A percentile compares a stretch with the other conserved stretches of the same genome.
Conservation (phyloP, 1,140 invertebrate genomes). For the Neotoxoptera formosana region DNA sequence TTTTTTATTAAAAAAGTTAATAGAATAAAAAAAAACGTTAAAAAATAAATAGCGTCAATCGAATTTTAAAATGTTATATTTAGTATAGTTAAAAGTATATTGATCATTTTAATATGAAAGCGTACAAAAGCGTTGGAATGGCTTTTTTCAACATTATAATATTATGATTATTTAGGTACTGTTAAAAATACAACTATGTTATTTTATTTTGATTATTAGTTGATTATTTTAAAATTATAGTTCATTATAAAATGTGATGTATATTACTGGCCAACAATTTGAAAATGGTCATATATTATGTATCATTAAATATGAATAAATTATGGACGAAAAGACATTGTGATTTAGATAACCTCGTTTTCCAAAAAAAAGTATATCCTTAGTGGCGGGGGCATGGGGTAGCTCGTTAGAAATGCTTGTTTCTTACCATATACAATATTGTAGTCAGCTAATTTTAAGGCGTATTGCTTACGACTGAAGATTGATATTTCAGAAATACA, state of each 20-base stretch:
- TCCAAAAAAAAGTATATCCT: background rate
- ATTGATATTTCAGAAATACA: background rate
- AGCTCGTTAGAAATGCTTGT: background rate
- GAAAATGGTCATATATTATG: background rate
- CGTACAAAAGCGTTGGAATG: too few relatives aligned
- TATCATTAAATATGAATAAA: background rate
- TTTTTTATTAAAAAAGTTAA: too few relatives aligned
- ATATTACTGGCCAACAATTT: background rate
- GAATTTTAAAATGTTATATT: background rate
- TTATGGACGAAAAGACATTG: background rate
- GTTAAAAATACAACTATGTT: too few relatives aligned
- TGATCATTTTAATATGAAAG: too few relatives aligned
- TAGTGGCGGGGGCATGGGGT: background rate
- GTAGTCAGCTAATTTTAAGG: background rate
- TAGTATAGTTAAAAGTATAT: too few relatives aligned
- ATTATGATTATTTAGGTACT: background rate
- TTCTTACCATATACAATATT: background rate
- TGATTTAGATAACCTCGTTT: background rate
- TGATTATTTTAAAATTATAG: background rate
- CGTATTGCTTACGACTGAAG: background rate
- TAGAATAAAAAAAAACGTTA: background rate
- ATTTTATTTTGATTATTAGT: too few relatives aligned
- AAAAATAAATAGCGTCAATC: background rate
- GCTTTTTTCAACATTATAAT: too few relatives aligned
- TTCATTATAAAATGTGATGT: background rate